Evolutionary conservation across 2,888 invertebrate species (phyloP).

Genomic region (Neria commutata): DNA sequence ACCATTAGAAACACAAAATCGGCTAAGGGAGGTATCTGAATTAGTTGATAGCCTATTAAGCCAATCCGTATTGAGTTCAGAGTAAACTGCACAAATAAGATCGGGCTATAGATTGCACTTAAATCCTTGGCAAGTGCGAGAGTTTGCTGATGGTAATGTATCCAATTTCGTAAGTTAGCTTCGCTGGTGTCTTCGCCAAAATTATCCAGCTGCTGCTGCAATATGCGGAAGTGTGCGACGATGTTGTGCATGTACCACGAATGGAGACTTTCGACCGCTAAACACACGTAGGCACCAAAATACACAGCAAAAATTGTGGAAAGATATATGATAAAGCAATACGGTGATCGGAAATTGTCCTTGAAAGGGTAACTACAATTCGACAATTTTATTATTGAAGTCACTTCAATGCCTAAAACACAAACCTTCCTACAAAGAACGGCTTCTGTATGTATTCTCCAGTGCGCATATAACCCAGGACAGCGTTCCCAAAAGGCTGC

Average conservation of each 20-base stretch:
- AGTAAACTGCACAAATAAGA: not conserved
- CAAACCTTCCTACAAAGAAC: not conserved
- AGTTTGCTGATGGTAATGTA: not conserved
- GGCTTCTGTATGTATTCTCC: not conserved
- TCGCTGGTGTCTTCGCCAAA: not conserved
- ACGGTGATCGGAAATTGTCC: not conserved
- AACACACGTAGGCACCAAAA: not conserved
- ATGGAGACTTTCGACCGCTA: not conserved
- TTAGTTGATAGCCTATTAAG: not conserved
- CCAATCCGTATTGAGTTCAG: not conserved
- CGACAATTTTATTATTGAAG: not conserved
- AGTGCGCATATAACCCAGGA: not conserved
- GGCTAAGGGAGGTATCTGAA: not conserved
- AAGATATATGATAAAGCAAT: not conserved
- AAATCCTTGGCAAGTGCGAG: not conserved
- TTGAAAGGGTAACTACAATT: constrained; percentile 5
- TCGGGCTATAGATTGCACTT: not conserved
- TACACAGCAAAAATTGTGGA: not conserved
- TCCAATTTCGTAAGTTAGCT: not conserved
- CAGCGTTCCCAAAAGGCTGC: no score
- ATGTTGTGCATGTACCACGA: not conserved
- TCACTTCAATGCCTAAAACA: not conserved
- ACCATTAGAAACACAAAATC: not conserved
- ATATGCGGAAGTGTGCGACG: constrained; percentile 1
- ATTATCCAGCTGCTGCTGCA: not conserved